phyloP scores from a whole-genome alignment of 2,888 invertebrate species.

The Proisotoma minuta region DNA sequence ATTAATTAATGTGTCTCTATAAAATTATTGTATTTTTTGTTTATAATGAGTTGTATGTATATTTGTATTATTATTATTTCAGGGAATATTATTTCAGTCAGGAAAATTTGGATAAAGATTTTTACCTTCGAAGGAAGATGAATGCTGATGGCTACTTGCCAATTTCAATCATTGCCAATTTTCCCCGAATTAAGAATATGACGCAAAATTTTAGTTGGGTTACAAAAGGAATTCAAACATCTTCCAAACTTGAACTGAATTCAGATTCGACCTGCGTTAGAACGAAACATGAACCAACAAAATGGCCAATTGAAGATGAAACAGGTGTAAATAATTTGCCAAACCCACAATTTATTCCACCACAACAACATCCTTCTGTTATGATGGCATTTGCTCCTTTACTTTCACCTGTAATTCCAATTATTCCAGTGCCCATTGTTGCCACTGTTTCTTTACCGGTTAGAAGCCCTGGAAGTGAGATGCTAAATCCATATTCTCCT shows the following conservation, averaged over 20 bases:
- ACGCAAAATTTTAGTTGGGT: conserved; percentile 41
- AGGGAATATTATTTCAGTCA: conserved; percentile 99
- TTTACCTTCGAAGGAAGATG: conserved; percentile 76
- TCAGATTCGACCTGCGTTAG: conserved; percentile 52
- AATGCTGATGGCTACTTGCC: conserved; percentile 75
- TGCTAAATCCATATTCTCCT: conserved; percentile 37
- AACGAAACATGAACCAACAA: conserved; percentile 72
- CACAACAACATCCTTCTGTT: background rate
- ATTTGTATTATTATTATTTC: conserved; percentile 49
- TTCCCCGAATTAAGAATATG: conserved; percentile 69
- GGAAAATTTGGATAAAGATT: conserved; percentile 90
- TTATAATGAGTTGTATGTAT: conserved; percentile 2
- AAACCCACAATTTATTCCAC: background rate
- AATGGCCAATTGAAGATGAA: conserved; percentile 65
- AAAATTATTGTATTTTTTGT: no score
- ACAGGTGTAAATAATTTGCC: background rate
- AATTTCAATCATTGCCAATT: conserved; percentile 88
- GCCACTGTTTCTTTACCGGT: background rate
- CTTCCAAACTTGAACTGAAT: conserved; percentile 37
- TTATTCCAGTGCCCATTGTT: background rate
- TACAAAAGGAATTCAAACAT: conserved; percentile 35
- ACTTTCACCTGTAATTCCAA: background rate
- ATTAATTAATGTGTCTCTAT: no score
- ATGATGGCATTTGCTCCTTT: background rate
- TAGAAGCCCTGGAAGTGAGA: conserved; percentile 19